Conservation (phyloP, 2,888 invertebrate species). For the Dryocosmus kuriphilus region DNA sequence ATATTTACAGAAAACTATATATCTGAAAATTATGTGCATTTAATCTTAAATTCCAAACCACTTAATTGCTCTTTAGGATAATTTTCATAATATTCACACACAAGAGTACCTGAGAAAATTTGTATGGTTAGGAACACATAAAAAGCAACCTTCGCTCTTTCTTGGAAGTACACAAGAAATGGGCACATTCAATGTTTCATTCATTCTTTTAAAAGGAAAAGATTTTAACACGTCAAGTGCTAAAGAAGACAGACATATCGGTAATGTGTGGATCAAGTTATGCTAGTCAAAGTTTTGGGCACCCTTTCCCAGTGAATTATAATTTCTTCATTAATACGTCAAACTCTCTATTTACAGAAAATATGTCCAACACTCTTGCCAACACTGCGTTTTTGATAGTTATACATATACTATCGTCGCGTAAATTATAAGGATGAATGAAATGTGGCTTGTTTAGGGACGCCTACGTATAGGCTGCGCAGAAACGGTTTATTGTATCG, state of each 20-base stretch:
- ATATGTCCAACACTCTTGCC: neutral
- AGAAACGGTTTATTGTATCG: constrained; percentile 8
- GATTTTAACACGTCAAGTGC: constrained; percentile 1
- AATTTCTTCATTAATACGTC: neutral
- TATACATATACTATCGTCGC: neutral
- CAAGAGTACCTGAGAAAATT: constrained; percentile 1
- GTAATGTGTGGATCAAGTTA: neutral
- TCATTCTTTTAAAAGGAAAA: neutral
- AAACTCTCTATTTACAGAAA: neutral
- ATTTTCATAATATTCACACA: too few relatives aligned
- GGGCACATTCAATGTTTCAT: neutral
- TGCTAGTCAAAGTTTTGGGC: neutral
- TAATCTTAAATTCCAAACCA: neutral
- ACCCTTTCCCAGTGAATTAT: neutral
- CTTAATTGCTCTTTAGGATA: neutral
- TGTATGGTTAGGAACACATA: neutral
- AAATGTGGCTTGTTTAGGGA: neutral
- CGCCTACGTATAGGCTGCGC: neutral
- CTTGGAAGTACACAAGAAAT: neutral
- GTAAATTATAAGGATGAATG: neutral
- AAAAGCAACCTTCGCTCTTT: neutral
- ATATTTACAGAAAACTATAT: neutral
- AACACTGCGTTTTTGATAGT: neutral
- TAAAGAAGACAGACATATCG: neutral
- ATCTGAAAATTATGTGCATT: neutral